Evolutionary conservation across 2,797 vertebrate species (phyloP).

Genomic region (Oceanodroma leucorhoa): DNA sequence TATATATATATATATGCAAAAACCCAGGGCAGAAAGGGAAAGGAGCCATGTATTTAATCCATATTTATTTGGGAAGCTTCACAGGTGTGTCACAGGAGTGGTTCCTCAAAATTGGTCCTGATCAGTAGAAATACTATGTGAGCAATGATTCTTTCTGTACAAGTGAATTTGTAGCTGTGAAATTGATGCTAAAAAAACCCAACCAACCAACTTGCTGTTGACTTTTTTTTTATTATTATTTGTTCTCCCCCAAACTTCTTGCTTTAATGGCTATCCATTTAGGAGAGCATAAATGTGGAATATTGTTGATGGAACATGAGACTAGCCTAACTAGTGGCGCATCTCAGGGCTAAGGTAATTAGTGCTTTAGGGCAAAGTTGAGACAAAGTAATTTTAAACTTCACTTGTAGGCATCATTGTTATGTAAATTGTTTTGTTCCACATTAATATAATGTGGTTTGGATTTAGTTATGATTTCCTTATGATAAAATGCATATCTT

Average conservation of each 20-base stretch:
- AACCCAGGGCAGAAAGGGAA: not conserved
- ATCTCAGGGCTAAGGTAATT: conserved; percentile 7
- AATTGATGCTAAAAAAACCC: not conserved
- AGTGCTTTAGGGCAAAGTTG: conserved; percentile 24
- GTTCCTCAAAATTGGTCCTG: not conserved
- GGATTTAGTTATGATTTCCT: conserved; percentile 19
- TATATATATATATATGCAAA: not conserved
- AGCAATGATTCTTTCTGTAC: not conserved
- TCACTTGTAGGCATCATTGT: conserved; percentile 19
- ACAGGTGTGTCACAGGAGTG: not conserved
- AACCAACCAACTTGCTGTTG: not conserved
- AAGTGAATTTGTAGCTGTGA: not conserved
- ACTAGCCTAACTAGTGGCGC: not conserved
- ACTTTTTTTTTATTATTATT: not conserved
- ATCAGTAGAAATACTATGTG: not conserved
- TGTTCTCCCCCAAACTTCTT: not conserved
- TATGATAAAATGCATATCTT: not conserved
- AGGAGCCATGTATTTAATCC: not conserved
- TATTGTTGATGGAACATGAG: conserved; percentile 1
- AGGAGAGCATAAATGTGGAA: not conserved
- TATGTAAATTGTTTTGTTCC: conserved; percentile 36
- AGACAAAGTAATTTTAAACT: not conserved
- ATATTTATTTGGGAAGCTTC: not conserved
- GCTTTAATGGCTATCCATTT: not conserved
- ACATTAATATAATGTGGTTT: not conserved